Base-by-base conservation (phyloP, 2,888 invertebrate species). In the Dicyrtomina minuta region DNA sequence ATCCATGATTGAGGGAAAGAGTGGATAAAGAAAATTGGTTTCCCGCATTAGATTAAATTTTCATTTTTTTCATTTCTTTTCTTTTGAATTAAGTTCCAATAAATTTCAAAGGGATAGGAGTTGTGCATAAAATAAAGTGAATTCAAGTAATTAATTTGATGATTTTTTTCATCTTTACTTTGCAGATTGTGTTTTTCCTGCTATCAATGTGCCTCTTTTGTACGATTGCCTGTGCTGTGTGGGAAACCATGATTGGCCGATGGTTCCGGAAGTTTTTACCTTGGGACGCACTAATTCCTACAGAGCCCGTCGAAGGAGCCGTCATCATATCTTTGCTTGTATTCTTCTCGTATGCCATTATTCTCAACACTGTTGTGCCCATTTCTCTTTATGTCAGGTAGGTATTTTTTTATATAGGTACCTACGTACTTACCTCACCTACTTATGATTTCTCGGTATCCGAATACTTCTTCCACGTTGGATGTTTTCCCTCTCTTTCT, bases 341-440 rank as follows among this genome's bases (percentile, higher is more conserved):
- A 77, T 99, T 99, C 88, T 96, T 99, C 87, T 98, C 98, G 44
- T 99, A 99, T 85, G 94, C 96, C 81, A 99, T 99, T 83, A 94
- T 99, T 80, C 88, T 99, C 84, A 99, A 99, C 87, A 99, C 98
- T 80, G 96, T 98, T 81, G 98, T 99, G 87, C 98, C 98, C 84
- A 99, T 99, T 83, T 98, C 97, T 80, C 88, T 99, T 75, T 98
- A 99, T 85, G 97, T 98, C 81, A 96, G 89, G 96, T 91, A 78
- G 83, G 85, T 70, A 22, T n/a, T 20, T n/a, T 49, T n/a, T n/a
- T n/a, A n/a, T n/a, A n/a, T n/a, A n/a, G n/a, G n/a, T n/a, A n/a
- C n/a, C n/a, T n/a, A n/a, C n/a, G n/a, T n/a, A n/a, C n/a, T n/a
- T n/a, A n/a, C n/a, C n/a, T n/a, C n/a, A n/a, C n/a, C n/a, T n/a